phyloP scores from a whole-genome alignment of 2,113 vertebrate genomes.

The Nesospiza acunhae region DNA sequence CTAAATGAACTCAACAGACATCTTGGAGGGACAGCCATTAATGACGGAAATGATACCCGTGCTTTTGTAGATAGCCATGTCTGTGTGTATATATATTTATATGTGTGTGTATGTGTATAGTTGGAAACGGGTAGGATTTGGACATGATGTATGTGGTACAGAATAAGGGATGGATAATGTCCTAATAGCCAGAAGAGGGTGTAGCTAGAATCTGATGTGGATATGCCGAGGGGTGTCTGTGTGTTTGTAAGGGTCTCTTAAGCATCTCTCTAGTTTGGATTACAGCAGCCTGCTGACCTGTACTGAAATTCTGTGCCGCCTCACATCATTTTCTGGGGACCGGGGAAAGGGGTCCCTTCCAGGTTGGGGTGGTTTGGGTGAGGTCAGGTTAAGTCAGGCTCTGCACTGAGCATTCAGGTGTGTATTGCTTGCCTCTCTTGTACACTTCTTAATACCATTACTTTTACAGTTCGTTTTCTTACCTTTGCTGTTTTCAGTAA shows the following conservation, averaged over 20 bases:
- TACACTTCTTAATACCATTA: not conserved
- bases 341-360: not conserved
- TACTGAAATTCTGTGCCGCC: not conserved
- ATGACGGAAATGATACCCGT: not conserved
- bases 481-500: not conserved
- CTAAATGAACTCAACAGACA: not conserved
- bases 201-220: not conserved
- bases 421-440: not conserved
- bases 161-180: not conserved
- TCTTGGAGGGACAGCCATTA: not conserved
- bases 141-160: not conserved
- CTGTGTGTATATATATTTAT: not conserved
- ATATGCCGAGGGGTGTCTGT: not conserved
- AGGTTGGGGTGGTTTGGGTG: not conserved
- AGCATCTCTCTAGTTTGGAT: not conserved
- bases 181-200: not conserved
- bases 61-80: not conserved
- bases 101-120: not conserved
- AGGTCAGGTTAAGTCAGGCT: not conserved
- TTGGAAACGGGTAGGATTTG: not conserved
- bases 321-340: not conserved
- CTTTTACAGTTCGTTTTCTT: not conserved
- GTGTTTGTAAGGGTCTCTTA: not conserved
- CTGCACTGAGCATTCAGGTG: fast-evolving
- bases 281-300: not conserved